Evolutionary conservation across 2,888 invertebrate genomes (phyloP), one percentile per base, ranked within the genome.

Genomic region (Gastrophysa polygoni): DNA sequence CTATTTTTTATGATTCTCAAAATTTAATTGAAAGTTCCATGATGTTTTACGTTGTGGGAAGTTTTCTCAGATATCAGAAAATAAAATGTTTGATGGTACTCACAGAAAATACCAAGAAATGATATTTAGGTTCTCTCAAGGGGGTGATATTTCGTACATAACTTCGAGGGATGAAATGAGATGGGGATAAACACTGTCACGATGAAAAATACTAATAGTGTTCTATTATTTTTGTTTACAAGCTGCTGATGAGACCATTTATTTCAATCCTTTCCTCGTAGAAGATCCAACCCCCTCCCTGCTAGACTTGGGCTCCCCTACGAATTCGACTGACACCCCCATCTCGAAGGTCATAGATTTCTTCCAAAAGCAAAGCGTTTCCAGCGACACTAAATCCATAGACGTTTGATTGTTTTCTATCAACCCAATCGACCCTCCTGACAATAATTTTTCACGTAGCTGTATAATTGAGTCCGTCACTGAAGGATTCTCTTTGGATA

Each of bases 241-340:
- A 81, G 80, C 80, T 78, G 81, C 81, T 70, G 80, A 79, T 74
- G 80, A 75, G 59, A 67, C 68, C 48, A 66, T 71, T 16, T 78
- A 78, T 67, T 78, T 74, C 68, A 81, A 81, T 72, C 81, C 81
- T n/a, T 81, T 81, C 73, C 75, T 81, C 44, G 77, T 77, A 38
- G 80, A 80, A 54, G 80, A 80, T 70, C 68, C 74, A n/a, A 74
- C 73, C 61, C 78, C 79, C 21, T 76, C 80, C 20, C 69, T 80
- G 47, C 71, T 77, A 18, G 66, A 73, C 60, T 68, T 80, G 61
- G 77, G 75, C 61, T 71, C 73, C 11, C 75, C 77, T 48, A 76
- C 77, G 4, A 64, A 68, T 47, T 66, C 69, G 17, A 68, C 68
- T 46, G 61, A 73, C 29, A 73, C 75, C 67, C 76, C 79, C 46